Evolutionary conservation across 2,888 invertebrate genomes (phyloP).

Genomic region (Hypena proboscidalis): DNA sequence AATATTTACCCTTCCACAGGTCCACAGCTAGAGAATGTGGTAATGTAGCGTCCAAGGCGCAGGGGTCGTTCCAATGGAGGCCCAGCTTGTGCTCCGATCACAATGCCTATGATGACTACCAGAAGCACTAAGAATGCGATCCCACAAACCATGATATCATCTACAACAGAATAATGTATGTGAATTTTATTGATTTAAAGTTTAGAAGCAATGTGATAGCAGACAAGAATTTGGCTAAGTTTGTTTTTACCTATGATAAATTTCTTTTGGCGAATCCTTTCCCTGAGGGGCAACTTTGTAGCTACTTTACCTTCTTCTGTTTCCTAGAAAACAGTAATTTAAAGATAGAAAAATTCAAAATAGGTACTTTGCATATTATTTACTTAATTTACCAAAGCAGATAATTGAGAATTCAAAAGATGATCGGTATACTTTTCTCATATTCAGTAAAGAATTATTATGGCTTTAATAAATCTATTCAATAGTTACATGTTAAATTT

Average conservation of each 20-base stretch:
- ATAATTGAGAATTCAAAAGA: no score
- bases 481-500: no score
- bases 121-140: constrained; percentile 86
- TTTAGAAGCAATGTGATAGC: no score
- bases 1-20: constrained; percentile 89
- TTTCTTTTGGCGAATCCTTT: constrained; percentile 87
- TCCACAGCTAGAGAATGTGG: constrained; percentile 91
- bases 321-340: constrained; percentile 63
- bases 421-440: no score
- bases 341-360: no score
- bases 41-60: constrained; percentile 89
- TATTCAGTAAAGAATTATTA: no score
- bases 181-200: no score
- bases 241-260: constrained; percentile 87
- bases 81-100: constrained; percentile 83
- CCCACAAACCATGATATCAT: constrained; percentile 84
- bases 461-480: no score
- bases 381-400: no score
- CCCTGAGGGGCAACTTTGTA: constrained; percentile 81
- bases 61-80: constrained; percentile 86
- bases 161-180: constrained; percentile 47
- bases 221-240: no score
- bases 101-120: constrained; percentile 87
- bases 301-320: constrained; percentile 83
- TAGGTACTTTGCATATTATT: no score